Percentiles rank a stretch among this genome's conserved stretches.
These are phyloP conservation scores for Periparus ater DNA, from an alignment of 2,797 vertebrate genomes.

Conservation along the genomic window DNA sequence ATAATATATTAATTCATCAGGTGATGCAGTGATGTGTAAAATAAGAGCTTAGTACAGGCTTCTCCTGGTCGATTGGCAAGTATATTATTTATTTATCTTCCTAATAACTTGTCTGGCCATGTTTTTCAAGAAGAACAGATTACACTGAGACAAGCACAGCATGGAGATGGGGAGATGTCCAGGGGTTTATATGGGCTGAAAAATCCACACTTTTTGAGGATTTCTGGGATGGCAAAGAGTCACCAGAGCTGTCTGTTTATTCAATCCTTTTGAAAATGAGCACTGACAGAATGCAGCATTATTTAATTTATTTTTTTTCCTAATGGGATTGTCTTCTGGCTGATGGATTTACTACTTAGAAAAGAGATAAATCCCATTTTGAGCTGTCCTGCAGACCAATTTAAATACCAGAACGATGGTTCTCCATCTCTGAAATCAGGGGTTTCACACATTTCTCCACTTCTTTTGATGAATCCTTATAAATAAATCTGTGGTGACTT, in stretches of 20 bases:
- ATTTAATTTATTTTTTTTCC: not conserved
- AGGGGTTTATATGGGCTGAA: not conserved
- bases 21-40: not conserved
- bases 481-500: not conserved
- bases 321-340: not conserved
- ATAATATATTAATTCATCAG: not conserved
- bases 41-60: not conserved
- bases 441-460: not conserved
- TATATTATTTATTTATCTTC: not conserved
- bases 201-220: not conserved
- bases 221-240: not conserved
- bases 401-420: not conserved
- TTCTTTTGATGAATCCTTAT: not conserved
- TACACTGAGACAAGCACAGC: not conserved
- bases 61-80: not conserved
- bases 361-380: not conserved
- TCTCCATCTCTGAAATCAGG: not conserved
- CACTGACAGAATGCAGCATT: not conserved
- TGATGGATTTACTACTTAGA: not conserved
- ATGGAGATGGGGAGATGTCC: accelerated
- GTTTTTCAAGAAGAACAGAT: not conserved
- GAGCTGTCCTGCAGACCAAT: not conserved
- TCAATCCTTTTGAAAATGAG: not conserved
- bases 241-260: not conserved
- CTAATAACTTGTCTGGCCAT: not conserved